These are phyloP conservation scores for Capitella teleta DNA, from an alignment of 1,140 invertebrate species.

Conservation along the genomic window DNA sequence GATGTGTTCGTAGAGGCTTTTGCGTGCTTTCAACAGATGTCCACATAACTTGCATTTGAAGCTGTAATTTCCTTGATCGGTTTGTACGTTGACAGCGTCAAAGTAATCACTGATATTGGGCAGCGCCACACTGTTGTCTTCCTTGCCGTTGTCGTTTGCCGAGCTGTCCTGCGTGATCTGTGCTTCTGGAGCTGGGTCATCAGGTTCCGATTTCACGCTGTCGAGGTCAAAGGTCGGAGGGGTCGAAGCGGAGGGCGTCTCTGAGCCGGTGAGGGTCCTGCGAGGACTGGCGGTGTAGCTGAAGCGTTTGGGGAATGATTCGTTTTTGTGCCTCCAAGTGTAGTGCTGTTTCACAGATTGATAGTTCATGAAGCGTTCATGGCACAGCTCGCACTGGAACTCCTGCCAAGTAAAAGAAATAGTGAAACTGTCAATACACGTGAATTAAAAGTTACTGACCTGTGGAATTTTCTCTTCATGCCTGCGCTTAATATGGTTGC, in stretches of 20 bases:
- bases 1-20: slow-evolving; percentile 12
- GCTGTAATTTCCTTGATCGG: slow-evolving; percentile 7
- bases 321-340: slow-evolving; percentile 5
- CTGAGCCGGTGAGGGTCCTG: not conserved
- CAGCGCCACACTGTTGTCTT: not conserved
- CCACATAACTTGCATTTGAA: slow-evolving; percentile 10
- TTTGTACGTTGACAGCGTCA: slow-evolving; percentile 10
- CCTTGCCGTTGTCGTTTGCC: not conserved
- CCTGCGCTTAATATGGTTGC: slow-evolving; percentile 9
- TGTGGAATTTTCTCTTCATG: slow-evolving; percentile 3
- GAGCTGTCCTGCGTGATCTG: not conserved
- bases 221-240: not conserved
- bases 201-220: not conserved
- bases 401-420: not conserved
- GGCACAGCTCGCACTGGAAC: slow-evolving; percentile 11
- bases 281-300: not conserved
- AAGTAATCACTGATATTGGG: slow-evolving; percentile 2
- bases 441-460: not conserved
- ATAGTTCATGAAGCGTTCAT: slow-evolving; percentile 5
- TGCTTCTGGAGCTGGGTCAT: not conserved
- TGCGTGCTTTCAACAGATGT: slow-evolving; percentile 9
- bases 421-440: not conserved
- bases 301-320: not conserved
- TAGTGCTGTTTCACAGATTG: slow-evolving; percentile 12
- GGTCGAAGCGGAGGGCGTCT: not conserved